Base-by-base conservation (phyloP, 2,888 invertebrate species). In the Cryptus viduatorius region DNA sequence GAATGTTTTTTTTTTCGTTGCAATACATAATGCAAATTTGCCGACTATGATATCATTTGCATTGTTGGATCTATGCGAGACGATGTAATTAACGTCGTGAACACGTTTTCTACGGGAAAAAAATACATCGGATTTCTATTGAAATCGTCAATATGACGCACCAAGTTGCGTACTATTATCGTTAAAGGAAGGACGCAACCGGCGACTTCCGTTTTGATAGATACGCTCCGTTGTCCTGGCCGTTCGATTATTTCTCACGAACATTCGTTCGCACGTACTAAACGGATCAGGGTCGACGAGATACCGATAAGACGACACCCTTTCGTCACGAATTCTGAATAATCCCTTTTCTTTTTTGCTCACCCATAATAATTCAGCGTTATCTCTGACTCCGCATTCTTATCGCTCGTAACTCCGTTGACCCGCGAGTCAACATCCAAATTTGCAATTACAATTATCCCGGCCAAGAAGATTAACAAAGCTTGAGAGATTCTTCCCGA, bases 221-320 rank as follows among this genome's bases (percentile, higher is more conserved):
- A 73, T 10, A 24, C 56, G 56, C 56, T 3, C 8, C 10, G 24
- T 19, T 56, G 56, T 56, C 56, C 56, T 56, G 56, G 56, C 24
- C 12, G 0, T 56, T 56, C 56, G 56, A 56, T 56, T 56, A 61
- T 46, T 56, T 50, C 24, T 44, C 44, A 59, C n/a, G 44, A 3
- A 10, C 46, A n/a, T 46, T 73, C 19, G 16, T 14, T 16, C 44
- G 56, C 50, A 16, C 46, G 69, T 44, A 14, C 44, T 12, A 69
- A 76, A 81, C 61, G 75, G 75, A 69, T 59, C 81, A 81, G 68
- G 81, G 64, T 76, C 81, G 75, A 68, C n/a, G 19, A n/a, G 44
- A 59, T 44, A 46, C 53, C 48, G 61, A 78, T 77, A 77, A 67
- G 42, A 48, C 19, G 76, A 69, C 44, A 72, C 16, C 67, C 42